These are phyloP conservation scores for Synanthedon formicaeformis DNA, from an alignment of 2,888 invertebrate species.

Conservation along the genomic window DNA sequence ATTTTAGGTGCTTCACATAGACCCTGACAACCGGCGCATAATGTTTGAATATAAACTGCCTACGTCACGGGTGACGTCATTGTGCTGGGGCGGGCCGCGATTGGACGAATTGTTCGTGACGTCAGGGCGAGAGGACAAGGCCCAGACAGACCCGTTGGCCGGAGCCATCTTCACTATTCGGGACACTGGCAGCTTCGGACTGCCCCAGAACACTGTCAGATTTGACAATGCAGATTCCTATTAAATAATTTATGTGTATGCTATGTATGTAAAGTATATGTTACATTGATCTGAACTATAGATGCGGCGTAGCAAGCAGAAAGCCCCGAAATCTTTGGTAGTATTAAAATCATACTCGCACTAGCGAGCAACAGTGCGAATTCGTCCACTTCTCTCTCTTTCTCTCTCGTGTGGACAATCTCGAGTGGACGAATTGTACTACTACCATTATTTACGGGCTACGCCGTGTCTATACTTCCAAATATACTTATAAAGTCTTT, in stretches of 20 bases:
- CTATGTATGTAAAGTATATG: no score
- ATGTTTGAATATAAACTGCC: slow-evolving; percentile 66
- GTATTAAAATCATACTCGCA: no score
- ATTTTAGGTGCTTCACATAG: slow-evolving; percentile 66
- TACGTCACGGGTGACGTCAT: slow-evolving; percentile 70
- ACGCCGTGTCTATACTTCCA: no score
- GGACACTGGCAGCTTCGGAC: slow-evolving; percentile 36
- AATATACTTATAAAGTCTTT: no score
- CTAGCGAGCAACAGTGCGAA: no score
- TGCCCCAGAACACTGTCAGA: slow-evolving; percentile 23
- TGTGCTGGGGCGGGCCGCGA: slow-evolving; percentile 75
- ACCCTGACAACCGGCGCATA: slow-evolving; percentile 60
- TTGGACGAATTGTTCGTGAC: slow-evolving; percentile 76
- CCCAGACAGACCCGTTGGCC: slow-evolving; percentile 26
- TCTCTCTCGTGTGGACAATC: no score
- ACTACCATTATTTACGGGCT: no score
- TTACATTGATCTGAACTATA: no score
- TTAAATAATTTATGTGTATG: slow-evolving; percentile 11
- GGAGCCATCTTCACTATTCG: slow-evolving; percentile 49
- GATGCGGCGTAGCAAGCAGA: no score
- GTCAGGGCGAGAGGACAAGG: slow-evolving; percentile 24
- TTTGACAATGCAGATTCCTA: slow-evolving; percentile 42
- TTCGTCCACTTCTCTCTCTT: no score
- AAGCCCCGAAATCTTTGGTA: no score
- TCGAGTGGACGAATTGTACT: no score